Evolutionary conservation across 2,113 vertebrate species (phyloP).

Genomic region (Aphyosemion australe): DNA sequence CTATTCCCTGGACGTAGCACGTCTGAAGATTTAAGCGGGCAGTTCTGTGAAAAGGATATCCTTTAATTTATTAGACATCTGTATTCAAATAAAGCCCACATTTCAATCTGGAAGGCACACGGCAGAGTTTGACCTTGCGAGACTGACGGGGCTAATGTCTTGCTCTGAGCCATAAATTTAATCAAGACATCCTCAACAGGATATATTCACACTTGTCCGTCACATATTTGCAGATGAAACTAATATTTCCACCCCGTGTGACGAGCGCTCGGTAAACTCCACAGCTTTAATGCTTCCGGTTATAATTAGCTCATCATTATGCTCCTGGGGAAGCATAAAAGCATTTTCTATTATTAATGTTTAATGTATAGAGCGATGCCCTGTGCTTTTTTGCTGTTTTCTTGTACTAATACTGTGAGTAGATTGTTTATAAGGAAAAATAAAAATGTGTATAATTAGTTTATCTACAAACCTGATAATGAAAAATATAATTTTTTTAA

Average conservation of each 20-base stretch:
- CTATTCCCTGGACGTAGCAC: neutral
- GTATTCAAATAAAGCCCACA: conserved; percentile 19
- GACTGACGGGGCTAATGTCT: neutral
- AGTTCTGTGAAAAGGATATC: conserved; percentile 2
- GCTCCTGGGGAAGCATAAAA: conserved; percentile 18
- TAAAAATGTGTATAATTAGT: too few relatives aligned
- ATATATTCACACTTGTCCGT: neutral
- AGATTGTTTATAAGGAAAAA: neutral
- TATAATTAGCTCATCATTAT: conserved; percentile 16
- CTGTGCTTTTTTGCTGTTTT: neutral
- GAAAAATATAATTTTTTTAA: too few relatives aligned
- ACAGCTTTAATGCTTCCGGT: neutral
- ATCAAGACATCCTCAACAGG: conserved; percentile 2
- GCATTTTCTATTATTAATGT: conserved; percentile 17
- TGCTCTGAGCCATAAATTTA: neutral
- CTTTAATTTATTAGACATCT: conserved; percentile 8
- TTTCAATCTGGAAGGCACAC: conserved; percentile 5
- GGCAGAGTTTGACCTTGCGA: conserved; percentile 14
- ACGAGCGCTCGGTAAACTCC: neutral
- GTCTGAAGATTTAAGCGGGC: neutral
- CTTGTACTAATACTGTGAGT: neutral
- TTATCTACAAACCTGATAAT: too few relatives aligned
- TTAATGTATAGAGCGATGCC: conserved; percentile 19
- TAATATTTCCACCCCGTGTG: neutral
- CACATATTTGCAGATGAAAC: conserved; percentile 4